Evolutionary conservation across 2,888 invertebrate genomes (phyloP), one percentile per base, ranked within the genome.

Genomic region (Lepidocyrtinus sp.): DNA sequence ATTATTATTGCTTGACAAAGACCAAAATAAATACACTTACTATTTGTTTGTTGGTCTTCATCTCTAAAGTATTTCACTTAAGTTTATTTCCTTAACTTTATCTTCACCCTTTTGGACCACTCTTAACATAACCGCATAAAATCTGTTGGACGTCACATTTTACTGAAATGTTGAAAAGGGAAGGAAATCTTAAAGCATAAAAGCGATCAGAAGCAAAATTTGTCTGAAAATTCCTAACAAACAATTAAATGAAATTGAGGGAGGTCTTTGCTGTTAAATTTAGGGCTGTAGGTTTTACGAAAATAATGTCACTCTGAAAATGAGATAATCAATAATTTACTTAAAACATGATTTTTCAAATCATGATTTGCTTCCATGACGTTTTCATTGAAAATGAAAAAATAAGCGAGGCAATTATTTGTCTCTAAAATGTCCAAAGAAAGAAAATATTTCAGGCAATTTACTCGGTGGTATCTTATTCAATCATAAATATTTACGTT

Each of bases 121-220:
- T 72, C 63, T 72, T 45, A 65, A n/a, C 22, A 61, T 17, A 77
- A 69, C 78, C 79, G 70, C 79, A 71, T 80, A 69, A 70, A 74
- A 74, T 80, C 79, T 64, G 65, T 74, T 21, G 71, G 67, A 61
- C 65, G 50, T 68, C 64, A 50, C 71, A 26, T 73, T 80, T 74
- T 64, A 22, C 59, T 50, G 46, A 45, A 24, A 46, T 46, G 9
- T 15, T 3, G 27, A 72, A 61, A 71, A 73, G 26, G n/a, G n/a
- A n/a, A n/a, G n/a, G n/a, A 36, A 36, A 36, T 36, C 36, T 7
- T n/a, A n/a, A n/a, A n/a, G n/a, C n/a, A n/a, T n/a, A n/a, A n/a
- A n/a, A n/a, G n/a, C 36, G 12, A 36, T 36, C 36, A 36, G 36
- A 12, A 36, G 36, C 36, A 36, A 12, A 36, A 36, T 36, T 36